Conservation (phyloP, 2,797 vertebrate species). For the Enoplosus armatus region DNA sequence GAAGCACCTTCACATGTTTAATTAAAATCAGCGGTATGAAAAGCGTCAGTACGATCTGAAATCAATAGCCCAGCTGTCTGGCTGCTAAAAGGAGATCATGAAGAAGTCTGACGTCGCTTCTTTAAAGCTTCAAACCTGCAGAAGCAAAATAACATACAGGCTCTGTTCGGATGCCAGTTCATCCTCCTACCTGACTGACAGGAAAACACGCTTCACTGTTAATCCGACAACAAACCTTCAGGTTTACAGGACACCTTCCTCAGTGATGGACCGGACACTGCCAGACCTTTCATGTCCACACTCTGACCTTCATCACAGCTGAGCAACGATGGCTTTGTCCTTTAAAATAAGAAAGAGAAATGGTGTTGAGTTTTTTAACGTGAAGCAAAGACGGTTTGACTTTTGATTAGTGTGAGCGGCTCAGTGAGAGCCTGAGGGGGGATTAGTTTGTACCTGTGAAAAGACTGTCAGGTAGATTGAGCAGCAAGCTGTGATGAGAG, state of each 20-base stretch:
- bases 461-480: conserved; percentile 50
- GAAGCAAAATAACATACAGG: background rate
- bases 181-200: conserved; percentile 27
- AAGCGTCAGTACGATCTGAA: background rate
- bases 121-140: background rate
- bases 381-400: conserved; percentile 3
- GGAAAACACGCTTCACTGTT: conserved; percentile 2
- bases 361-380: conserved; percentile 3
- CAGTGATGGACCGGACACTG: background rate
- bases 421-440: conserved; percentile 17
- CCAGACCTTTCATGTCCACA: background rate
- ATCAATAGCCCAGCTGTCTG: conserved; percentile 4
- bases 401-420: conserved; percentile 24
- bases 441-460: conserved; percentile 49
- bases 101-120: background rate
- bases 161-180: conserved; percentile 8
- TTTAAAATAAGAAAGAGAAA: background rate
- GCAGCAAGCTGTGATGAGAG: conserved; percentile 54
- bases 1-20: conserved; percentile 11
- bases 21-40: background rate
- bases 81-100: background rate
- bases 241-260: conserved; percentile 2
- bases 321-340: conserved; percentile 3
- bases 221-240: background rate
- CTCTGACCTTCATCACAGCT: conserved; percentile 16